Percentiles rank a stretch among this genome's conserved stretches.
Evolutionary conservation across 2,888 invertebrate genomes (phyloP).

Genomic region (Sialis fuliginosa): DNA sequence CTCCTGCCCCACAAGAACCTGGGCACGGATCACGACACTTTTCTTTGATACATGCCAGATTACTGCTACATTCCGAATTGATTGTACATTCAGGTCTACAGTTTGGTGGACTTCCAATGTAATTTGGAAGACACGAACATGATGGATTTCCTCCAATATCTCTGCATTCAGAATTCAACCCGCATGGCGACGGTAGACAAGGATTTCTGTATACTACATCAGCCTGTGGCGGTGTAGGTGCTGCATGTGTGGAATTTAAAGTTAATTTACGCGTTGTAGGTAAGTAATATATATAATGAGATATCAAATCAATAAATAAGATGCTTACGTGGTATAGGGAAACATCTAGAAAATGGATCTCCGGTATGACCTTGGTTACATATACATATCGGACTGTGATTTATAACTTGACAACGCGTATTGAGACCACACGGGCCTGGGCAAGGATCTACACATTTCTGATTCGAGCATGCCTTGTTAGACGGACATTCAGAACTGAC

Average conservation of each 20-base stretch:
- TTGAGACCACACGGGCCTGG: constrained; percentile 49
- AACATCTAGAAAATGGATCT: constrained; percentile 51
- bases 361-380: constrained; percentile 43
- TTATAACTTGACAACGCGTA: constrained; percentile 52
- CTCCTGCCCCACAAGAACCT: constrained; percentile 47
- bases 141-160: constrained; percentile 39
- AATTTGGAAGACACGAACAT: constrained; percentile 46
- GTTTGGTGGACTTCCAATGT: constrained; percentile 51
- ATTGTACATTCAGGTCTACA: constrained; percentile 57
- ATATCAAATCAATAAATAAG: not conserved
- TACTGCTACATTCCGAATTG: constrained; percentile 51
- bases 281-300: not conserved
- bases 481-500: constrained; percentile 57
- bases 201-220: constrained; percentile 33
- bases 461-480: constrained; percentile 54
- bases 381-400: constrained; percentile 64
- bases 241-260: constrained; percentile 9
- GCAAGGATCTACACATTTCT: constrained; percentile 65
- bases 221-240: constrained; percentile 13
- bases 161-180: constrained; percentile 43
- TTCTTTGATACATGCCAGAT: constrained; percentile 53
- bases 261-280: not conserved
- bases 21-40: constrained; percentile 58
- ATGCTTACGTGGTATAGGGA: constrained; percentile 29
- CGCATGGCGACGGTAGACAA: constrained; percentile 53